Percentiles rank a stretch among this genome's conserved stretches.
Conservation (phyloP, 1,140 invertebrate species). For the Oryzaephilus surinamensis region DNA sequence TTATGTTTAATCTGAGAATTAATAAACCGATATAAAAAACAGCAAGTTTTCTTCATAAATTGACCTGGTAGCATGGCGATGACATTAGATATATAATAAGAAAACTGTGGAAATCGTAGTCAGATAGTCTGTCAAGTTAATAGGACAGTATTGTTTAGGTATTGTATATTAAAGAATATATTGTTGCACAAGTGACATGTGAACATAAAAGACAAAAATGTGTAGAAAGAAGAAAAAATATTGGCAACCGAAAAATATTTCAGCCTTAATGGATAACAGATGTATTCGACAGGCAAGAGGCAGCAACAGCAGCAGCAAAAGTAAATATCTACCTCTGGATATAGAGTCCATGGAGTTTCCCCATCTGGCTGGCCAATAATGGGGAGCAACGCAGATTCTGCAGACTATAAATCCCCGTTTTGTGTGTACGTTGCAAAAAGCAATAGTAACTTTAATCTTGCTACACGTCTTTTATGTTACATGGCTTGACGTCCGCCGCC, state of each 20-base stretch:
- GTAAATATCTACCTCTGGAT: slow-evolving; percentile 13
- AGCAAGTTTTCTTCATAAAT: too few relatives aligned
- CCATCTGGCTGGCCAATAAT: slow-evolving; percentile 14
- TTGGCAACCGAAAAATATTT: slow-evolving; percentile 10
- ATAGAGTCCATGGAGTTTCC: slow-evolving; percentile 7
- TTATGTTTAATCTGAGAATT: too few relatives aligned
- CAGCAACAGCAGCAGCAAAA: too few relatives aligned
- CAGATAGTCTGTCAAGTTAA: too few relatives aligned
- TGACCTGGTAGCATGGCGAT: too few relatives aligned
- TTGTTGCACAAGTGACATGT: too few relatives aligned
- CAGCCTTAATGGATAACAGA: slow-evolving; percentile 14
- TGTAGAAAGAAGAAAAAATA: neutral
- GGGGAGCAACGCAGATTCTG: slow-evolving; percentile 11
- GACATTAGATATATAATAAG: too few relatives aligned
- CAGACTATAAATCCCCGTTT: slow-evolving; percentile 17
- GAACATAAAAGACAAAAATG: too few relatives aligned
- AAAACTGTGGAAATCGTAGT: too few relatives aligned
- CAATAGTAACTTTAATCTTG: slow-evolving; percentile 15
- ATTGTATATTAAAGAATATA: too few relatives aligned
- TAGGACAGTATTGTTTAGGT: too few relatives aligned
- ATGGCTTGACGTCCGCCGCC: slow-evolving; percentile 7
- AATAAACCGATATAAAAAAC: too few relatives aligned
- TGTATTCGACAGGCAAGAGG: slow-evolving; percentile 18
- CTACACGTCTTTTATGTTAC: slow-evolving; percentile 10
- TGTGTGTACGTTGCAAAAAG: slow-evolving; percentile 17